A percentile compares a stretch with the other conserved stretches of the same genome.
Conservation (phyloP, 2,888 invertebrate species). For the Caenorhabditis plicata region DNA sequence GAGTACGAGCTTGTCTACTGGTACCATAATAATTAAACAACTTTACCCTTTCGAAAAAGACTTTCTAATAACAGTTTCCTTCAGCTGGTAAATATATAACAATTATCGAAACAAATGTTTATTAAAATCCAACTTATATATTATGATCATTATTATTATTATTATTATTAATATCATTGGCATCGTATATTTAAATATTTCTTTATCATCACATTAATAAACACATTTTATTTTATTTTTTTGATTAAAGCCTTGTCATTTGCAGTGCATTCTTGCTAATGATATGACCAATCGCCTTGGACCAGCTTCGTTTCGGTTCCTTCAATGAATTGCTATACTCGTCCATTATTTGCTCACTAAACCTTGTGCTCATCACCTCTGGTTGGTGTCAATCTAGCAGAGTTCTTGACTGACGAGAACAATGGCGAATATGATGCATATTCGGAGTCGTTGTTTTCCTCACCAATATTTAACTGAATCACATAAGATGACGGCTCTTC, state of each 20-base stretch:
- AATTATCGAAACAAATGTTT: too few species aligned
- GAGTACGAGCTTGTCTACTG: conserved; percentile 31
- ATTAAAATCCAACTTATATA: too few species aligned
- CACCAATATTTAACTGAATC: conserved; percentile 30
- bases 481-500: conserved; percentile 24
- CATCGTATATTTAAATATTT: too few species aligned
- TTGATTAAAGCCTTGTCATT: conserved; percentile 24
- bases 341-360: conserved; percentile 6
- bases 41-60: conserved; percentile 4
- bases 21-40: conserved; percentile 28
- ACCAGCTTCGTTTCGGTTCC: conserved; percentile 32
- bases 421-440: conserved; percentile 30
- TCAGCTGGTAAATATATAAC: too few species aligned
- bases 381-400: too few species aligned
- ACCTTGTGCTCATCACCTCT: too few species aligned
- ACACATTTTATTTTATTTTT: too few species aligned
- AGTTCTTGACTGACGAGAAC: too few species aligned
- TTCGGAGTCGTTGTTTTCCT: conserved; percentile 17
- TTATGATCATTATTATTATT: too few species aligned
- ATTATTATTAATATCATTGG: too few species aligned
- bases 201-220: too few species aligned
- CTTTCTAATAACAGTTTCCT: conserved; percentile 1
- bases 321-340: too few species aligned
- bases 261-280: conserved; percentile 28
- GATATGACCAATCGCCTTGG: conserved; percentile 24